A percentile compares a stretch with the other conserved stretches of the same genome.
Conservation (phyloP, 1,140 invertebrate genomes). For the Pseudomyrmex pallidus region DNA sequence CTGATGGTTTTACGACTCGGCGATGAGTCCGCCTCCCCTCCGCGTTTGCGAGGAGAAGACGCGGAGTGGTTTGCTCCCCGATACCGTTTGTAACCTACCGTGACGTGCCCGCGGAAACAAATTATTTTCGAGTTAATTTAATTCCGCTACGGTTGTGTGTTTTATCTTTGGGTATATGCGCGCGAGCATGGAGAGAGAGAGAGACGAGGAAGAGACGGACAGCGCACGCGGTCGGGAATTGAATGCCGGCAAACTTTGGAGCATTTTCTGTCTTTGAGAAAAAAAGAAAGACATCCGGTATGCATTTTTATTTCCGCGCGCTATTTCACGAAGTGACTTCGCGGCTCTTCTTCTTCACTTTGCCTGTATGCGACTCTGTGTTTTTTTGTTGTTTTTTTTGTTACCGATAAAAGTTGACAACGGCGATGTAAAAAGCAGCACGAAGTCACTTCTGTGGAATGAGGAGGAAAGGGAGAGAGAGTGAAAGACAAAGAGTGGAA, state of each 20-base stretch:
- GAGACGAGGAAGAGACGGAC: background rate
- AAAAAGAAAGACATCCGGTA: conserved; percentile 17
- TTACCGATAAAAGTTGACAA: conserved; percentile 52
- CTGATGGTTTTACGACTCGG: conserved; percentile 43
- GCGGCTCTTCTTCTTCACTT: conserved; percentile 42
- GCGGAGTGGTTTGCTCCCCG: conserved; percentile 55
- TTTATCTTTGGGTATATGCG: conserved; percentile 11
- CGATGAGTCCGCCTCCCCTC: background rate
- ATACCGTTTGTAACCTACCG: conserved; percentile 57
- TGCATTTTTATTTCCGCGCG: conserved; percentile 51
- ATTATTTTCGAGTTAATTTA: conserved; percentile 62
- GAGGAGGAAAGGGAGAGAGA: background rate
- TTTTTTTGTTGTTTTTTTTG: background rate
- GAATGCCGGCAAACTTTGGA: conserved; percentile 30
- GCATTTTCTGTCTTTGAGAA: conserved; percentile 6
- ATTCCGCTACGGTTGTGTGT: conserved; percentile 38
- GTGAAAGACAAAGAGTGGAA: conserved; percentile 4
- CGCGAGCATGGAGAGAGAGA: too few relatives aligned
- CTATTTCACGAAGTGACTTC: conserved; percentile 43
- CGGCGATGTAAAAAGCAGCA: conserved; percentile 34
- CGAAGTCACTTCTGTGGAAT: conserved; percentile 9
- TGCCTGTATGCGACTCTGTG: conserved; percentile 28
- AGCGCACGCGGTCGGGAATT: conserved; percentile 31
- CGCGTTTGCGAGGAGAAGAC: conserved; percentile 38
- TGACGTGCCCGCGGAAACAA: conserved; percentile 56